These are phyloP conservation scores for Entomyzon cyanotis DNA, from an alignment of 2,113 vertebrate genomes.

Conservation along the genomic window DNA sequence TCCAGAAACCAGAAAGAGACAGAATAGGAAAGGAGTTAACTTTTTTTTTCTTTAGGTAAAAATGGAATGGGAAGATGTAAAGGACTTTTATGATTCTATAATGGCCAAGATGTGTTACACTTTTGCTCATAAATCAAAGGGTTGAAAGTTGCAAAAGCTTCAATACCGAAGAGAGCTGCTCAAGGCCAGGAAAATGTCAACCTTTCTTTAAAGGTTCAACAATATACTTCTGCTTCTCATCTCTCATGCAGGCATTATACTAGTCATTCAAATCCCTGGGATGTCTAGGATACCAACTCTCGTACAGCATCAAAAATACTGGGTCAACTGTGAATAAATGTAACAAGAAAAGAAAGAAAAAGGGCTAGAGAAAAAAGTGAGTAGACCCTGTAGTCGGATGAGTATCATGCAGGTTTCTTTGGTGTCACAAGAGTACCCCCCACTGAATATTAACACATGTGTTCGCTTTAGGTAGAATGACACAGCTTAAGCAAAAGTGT, in stretches of 20 bases:
- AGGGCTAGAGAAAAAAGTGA: neutral
- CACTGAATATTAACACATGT: neutral
- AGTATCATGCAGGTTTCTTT: constrained; percentile 9
- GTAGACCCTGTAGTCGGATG: neutral
- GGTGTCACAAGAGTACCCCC: neutral
- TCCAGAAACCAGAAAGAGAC: neutral
- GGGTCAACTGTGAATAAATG: constrained; percentile 66
- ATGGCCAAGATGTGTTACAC: constrained; percentile 59
- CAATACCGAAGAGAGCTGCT: constrained; percentile 63
- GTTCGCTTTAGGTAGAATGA: constrained; percentile 27
- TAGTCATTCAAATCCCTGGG: constrained; percentile 71
- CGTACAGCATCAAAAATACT: constrained; percentile 60
- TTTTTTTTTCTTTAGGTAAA: constrained; percentile 41
- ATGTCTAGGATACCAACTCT: constrained; percentile 56
- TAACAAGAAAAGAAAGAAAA: neutral
- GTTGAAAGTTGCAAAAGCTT: constrained; percentile 59
- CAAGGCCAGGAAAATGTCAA: constrained; percentile 71
- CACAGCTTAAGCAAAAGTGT: neutral
- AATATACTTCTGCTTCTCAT: constrained; percentile 69
- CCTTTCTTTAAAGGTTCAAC: constrained; percentile 72
- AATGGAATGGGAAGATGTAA: constrained; percentile 57
- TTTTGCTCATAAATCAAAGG: constrained; percentile 74
- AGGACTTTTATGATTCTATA: constrained; percentile 63
- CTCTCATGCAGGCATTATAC: constrained; percentile 65
- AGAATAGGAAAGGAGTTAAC: constrained; percentile 7